Evolutionary conservation across 2,888 invertebrate genomes (phyloP).

Genomic region (Ichneumoninae sp.): DNA sequence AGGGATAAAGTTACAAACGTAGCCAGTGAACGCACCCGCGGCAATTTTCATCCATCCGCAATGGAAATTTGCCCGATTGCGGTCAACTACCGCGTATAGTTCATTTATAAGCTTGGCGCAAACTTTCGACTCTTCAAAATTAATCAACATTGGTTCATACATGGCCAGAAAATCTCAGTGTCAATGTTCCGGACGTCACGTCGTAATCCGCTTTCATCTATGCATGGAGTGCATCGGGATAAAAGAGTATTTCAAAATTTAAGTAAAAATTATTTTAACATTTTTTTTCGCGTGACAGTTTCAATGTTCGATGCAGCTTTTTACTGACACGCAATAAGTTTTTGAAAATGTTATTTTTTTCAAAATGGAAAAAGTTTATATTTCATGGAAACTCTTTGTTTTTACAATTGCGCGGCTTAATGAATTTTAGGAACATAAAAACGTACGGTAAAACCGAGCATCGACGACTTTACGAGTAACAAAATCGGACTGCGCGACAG

Average conservation of each 20-base stretch:
- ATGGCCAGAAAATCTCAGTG: neutral
- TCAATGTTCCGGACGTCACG: neutral
- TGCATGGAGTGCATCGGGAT: neutral
- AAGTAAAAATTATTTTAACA: neutral
- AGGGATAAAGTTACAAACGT: conserved; percentile 38
- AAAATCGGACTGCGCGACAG: conserved; percentile 16
- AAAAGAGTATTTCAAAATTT: neutral
- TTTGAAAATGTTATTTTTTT: neutral
- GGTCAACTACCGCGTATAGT: neutral
- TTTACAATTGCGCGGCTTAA: neutral
- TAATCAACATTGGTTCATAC: neutral
- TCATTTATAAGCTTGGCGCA: neutral
- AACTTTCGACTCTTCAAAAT: neutral
- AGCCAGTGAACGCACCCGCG: conserved; percentile 21
- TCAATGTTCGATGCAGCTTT: neutral
- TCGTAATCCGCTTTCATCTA: neutral
- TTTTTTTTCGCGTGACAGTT: neutral
- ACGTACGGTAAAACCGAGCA: neutral
- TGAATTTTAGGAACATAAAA: neutral
- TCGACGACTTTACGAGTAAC: neutral
- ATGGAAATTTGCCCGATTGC: neutral
- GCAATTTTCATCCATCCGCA: conserved; percentile 34
- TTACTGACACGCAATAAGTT: neutral
- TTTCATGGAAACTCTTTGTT: neutral
- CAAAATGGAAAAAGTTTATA: neutral